These are phyloP conservation scores for Trachymyrmex septentrionalis DNA, from an alignment of 1,140 invertebrate genomes.

Conservation along the genomic window DNA sequence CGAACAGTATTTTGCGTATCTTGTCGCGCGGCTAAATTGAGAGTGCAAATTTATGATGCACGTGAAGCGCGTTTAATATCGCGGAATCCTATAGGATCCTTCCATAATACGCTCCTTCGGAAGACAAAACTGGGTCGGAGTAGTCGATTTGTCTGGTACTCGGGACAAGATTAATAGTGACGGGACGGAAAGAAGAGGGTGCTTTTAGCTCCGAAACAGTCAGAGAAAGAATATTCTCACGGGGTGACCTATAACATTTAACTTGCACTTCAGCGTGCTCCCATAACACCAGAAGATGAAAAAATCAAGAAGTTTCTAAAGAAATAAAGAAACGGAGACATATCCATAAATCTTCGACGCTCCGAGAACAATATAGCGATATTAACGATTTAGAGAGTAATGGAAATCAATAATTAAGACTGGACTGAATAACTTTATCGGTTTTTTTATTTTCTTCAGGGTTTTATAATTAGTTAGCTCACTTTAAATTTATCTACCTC, in stretches of 20 bases:
- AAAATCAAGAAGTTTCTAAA: conserved; percentile 7
- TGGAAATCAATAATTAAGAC: not conserved
- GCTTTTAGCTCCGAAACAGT: conserved; percentile 30
- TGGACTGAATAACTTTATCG: not conserved
- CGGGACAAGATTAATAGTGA: conserved; percentile 36
- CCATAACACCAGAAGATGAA: conserved; percentile 2
- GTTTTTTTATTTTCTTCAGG: conserved; percentile 25
- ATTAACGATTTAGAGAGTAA: not conserved
- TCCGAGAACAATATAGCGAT: not conserved
- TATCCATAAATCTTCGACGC: not conserved
- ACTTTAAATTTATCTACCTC: conserved; percentile 16
- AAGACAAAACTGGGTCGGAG: conserved; percentile 38
- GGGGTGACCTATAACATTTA: conserved; percentile 24
- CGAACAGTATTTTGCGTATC: conserved; percentile 12
- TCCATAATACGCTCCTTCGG: not conserved
- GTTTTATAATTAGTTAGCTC: conserved; percentile 45
- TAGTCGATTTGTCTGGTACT: conserved; percentile 42
- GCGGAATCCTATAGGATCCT: not conserved
- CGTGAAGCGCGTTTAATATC: conserved; percentile 42
- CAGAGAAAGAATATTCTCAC: conserved; percentile 6
- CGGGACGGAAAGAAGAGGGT: not conserved
- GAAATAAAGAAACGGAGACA: not conserved
- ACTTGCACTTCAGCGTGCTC: not conserved
- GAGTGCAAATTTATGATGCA: conserved; percentile 3
- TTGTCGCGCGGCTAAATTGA: not conserved